Base-by-base conservation (phyloP, 2,888 invertebrate species). In the Schizotus pectinicornis region DNA sequence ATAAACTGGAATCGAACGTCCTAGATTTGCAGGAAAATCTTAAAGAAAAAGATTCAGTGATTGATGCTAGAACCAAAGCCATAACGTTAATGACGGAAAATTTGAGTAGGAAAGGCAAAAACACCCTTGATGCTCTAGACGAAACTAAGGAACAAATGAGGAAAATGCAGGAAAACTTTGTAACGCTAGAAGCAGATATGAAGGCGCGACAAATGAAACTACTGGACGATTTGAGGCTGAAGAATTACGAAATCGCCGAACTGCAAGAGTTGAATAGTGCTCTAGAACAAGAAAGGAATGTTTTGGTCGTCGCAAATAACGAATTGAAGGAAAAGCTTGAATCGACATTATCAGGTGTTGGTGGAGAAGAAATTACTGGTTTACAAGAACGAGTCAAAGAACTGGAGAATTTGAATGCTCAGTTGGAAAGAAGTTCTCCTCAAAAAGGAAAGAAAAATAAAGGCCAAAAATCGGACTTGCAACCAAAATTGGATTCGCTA, bases 11-110 rank as follows among this genome's bases (percentile, higher is more conserved):
- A 78, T 86, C 87, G 6, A 85, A 84, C 59, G 85, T 94, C 43
- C 78, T 94, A 63, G 95, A 95, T 77, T 81, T 91, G 46, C 91
- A 93, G 79, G 94, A 94, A 75, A 88, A 88, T 78, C 81, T 93
- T 2, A 88, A 86, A 72, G 91, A 93, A 79, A 91, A 93, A 77
- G 91, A 92, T 79, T 88, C 90, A 71, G 89, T 94, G 47, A 90
- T 94, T 71, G 88, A 89, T 77, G 88, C 92, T 3, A 85, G 92
- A 75, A 91, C 91, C 69, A 88, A 88, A 80, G 92, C 94, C 30
- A 86, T 89, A 38, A 87, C 89, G 11, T 80, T 91, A 39, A 88
- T 91, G 85, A 87, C 89, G 5, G 90, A 89, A 67, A 89, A 86
- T 77, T 80, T 91, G 56, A 85, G 83, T 73, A 88, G 84, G 77